Evolutionary conservation across 2,797 vertebrate species (phyloP).

Genomic region (Taenioides sp.): DNA sequence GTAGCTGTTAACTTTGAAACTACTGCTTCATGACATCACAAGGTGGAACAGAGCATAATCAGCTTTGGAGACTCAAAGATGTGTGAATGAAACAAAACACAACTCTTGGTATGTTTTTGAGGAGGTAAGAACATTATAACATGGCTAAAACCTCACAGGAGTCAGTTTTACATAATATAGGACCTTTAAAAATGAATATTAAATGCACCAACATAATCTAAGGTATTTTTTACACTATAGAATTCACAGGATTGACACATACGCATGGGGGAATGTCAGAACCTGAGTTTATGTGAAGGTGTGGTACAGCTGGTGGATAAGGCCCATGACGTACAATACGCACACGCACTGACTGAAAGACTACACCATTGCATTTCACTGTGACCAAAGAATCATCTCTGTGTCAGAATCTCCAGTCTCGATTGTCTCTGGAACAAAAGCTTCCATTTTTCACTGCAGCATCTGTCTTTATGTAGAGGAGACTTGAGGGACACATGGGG

Average conservation of each 20-base stretch:
- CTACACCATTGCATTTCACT: slow-evolving; percentile 35
- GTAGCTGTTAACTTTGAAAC: too few species aligned
- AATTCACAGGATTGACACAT: not conserved
- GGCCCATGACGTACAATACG: slow-evolving; percentile 17
- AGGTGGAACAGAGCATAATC: too few species aligned
- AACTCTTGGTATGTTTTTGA: too few species aligned
- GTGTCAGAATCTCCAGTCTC: slow-evolving; percentile 25
- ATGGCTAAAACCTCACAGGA: too few species aligned
- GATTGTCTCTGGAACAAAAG: slow-evolving; percentile 26
- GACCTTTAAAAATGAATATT: too few species aligned
- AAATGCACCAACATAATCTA: too few species aligned
- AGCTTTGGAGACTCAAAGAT: too few species aligned
- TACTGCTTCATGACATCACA: too few species aligned
- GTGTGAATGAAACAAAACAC: too few species aligned
- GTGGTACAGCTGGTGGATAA: slow-evolving; percentile 25
- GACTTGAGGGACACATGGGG: slow-evolving; percentile 9
- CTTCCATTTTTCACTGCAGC: slow-evolving; percentile 41
- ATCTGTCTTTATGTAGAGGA: slow-evolving; percentile 4
- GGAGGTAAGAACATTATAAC: too few species aligned
- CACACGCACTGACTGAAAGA: slow-evolving; percentile 16
- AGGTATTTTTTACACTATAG: too few species aligned
- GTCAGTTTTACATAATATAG: too few species aligned
- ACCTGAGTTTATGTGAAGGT: slow-evolving; percentile 8
- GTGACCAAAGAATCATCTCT: slow-evolving; percentile 25
- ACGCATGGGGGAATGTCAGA: slow-evolving; percentile 11